These are phyloP conservation scores for Phrynocephalus versicolor DNA, from an alignment of 2,113 vertebrate genomes.

Conservation along the genomic window DNA sequence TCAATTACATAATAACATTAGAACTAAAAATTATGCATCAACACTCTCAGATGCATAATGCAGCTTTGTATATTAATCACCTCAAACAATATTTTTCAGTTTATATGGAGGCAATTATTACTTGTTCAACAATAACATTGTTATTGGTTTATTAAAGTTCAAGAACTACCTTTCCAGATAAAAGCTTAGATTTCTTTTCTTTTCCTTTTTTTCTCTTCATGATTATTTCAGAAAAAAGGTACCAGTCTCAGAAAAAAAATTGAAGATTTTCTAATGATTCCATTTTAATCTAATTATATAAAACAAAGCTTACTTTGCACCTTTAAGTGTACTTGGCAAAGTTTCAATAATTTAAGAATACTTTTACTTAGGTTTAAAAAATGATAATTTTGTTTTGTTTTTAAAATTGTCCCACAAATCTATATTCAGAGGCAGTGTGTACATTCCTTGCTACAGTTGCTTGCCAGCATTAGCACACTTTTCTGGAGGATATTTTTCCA, in stretches of 20 bases:
- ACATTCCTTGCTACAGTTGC: background rate
- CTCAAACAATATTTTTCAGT: slow-evolving; percentile 86
- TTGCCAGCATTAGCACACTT: background rate
- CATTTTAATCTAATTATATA: slow-evolving; percentile 56
- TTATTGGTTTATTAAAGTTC: slow-evolving; percentile 76
- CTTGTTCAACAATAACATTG: slow-evolving; percentile 79
- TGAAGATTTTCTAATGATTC: slow-evolving; percentile 47
- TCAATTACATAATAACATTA: slow-evolving; percentile 84
- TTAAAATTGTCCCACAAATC: slow-evolving; percentile 8
- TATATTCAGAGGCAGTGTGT: background rate
- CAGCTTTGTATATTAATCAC: slow-evolving; percentile 83
- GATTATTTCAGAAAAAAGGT: slow-evolving; percentile 41
- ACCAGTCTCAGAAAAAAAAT: slow-evolving; percentile 44
- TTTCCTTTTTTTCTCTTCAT: slow-evolving; percentile 27
- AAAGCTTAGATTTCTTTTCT: slow-evolving; percentile 51
- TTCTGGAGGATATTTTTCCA: background rate
- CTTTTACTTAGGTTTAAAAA: slow-evolving; percentile 42
- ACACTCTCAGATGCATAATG: slow-evolving; percentile 84
- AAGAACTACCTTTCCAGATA: slow-evolving; percentile 57
- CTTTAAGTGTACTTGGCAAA: slow-evolving; percentile 42
- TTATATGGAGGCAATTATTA: slow-evolving; percentile 84
- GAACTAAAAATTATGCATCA: slow-evolving; percentile 84
- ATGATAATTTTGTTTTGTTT: slow-evolving; percentile 20
- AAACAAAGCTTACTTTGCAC: slow-evolving; percentile 53
- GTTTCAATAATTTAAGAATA: slow-evolving; percentile 22